These are phyloP conservation scores for Palaemon carinicauda DNA, from an alignment of 1,140 invertebrate species.

Conservation along the genomic window DNA sequence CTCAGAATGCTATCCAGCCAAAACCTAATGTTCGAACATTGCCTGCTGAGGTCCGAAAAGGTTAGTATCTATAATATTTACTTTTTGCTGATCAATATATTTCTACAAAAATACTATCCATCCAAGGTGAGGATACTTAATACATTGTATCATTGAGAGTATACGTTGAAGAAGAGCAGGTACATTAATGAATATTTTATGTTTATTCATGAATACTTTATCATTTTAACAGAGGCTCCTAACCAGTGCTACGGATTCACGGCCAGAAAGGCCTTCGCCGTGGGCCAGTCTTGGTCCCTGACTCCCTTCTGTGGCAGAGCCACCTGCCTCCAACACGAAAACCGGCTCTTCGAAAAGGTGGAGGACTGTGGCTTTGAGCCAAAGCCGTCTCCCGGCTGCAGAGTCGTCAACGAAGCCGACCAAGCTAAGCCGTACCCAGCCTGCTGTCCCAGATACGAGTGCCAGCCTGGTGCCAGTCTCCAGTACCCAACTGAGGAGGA, in stretches of 20 bases:
- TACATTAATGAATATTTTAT: too few relatives aligned
- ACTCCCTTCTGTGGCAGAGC: not conserved
- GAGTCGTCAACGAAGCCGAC: not conserved
- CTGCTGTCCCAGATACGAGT: not conserved
- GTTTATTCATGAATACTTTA: too few relatives aligned
- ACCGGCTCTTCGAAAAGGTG: not conserved
- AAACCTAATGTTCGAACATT: not conserved
- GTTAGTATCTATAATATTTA: not conserved
- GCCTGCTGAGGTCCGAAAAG: not conserved
- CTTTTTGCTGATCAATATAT: too few relatives aligned
- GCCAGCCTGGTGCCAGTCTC: not conserved
- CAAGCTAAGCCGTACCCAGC: not conserved
- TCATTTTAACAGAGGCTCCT: not conserved
- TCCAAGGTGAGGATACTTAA: too few relatives aligned
- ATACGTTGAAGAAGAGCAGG: too few relatives aligned
- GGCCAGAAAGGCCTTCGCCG: not conserved
- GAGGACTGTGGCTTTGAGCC: not conserved
- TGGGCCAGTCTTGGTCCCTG: not conserved
- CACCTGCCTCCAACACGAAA: not conserved
- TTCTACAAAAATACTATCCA: too few relatives aligned
- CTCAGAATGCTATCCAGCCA: not conserved
- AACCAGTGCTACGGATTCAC: not conserved
- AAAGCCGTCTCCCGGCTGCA: not conserved
- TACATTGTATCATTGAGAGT: too few relatives aligned
- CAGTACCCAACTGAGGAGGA: not conserved